These are phyloP conservation scores for Anarrhichthys ocellatus DNA, from an alignment of 2,113 vertebrate species.

Conservation along the genomic window DNA sequence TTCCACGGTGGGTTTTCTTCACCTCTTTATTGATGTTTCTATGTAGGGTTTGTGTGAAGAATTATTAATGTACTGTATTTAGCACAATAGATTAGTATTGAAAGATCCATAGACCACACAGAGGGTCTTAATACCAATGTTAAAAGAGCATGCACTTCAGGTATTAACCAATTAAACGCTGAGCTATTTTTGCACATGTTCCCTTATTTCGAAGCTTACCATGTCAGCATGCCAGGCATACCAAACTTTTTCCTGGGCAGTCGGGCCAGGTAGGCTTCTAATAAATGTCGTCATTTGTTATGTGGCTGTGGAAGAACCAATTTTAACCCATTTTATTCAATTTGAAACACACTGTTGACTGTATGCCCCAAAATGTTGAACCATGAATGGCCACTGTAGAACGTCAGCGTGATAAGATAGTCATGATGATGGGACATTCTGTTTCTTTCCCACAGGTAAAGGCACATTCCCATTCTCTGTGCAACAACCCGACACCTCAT, in stretches of 20 bases:
- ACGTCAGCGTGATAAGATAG: no score
- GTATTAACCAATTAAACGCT: no score
- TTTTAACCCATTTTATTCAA: neutral
- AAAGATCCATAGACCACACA: neutral
- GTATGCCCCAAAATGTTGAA: neutral
- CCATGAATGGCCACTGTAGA: neutral
- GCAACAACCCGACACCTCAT: neutral
- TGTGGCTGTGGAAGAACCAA: neutral
- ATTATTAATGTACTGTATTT: neutral
- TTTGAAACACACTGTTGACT: neutral
- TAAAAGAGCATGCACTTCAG: no score
- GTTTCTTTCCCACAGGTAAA: neutral
- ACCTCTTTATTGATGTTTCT: neutral
- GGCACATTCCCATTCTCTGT: neutral
- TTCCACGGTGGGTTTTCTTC: neutral
- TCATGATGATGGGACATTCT: neutral
- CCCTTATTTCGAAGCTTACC: no score
- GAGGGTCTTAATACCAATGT: no score
- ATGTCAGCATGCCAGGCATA: no score
- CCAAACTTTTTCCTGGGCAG: neutral
- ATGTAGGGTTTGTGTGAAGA: neutral
- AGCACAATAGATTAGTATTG: no score
- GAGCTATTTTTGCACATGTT: no score
- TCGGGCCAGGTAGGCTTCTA: neutral
- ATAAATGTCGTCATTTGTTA: constrained; percentile 2